Evolutionary conservation across 2,797 vertebrate species (phyloP), one percentile per base, ranked within the genome.

Genomic region (Dicrostonyx torquatus): DNA sequence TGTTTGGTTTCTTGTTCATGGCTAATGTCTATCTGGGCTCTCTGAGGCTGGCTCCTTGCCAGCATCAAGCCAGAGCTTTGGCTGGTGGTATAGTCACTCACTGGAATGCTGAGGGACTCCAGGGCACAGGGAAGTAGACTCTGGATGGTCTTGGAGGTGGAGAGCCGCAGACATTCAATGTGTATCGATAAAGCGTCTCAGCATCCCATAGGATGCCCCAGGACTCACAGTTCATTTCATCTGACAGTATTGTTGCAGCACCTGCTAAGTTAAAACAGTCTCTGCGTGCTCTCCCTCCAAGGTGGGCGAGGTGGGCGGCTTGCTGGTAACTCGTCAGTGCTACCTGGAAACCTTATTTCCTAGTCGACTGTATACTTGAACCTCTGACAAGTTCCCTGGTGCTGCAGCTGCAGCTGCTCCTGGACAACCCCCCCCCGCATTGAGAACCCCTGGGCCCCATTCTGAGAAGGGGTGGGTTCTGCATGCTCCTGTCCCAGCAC

Each of bases 201-300:
- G 40, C 34, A 26, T 11, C 75, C 55, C 8, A 1, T 7, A 5
- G 53, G 73, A 29, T 50, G 78, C 55, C 62, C 2, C 6, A 5
- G 78, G 14, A 14, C 86, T 94, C 18, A 6, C 31, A 26, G 10
- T 26, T 55, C 43, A 48, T 0, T 64, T 58, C 45, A 12, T 48
- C 64, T 60, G 20, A 22, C 13, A 15, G 3, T 73, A 5, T 80
- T 26, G 11, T 58, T 9, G 6, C 26, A 45, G 48, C 2, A 15
- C 37, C 62, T 75, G 58, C 15, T 92, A 60, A 31, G 10, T 10
- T 62, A 45, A 24, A 64, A 68, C 40, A 64, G 5, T 24, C 12
- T 20, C 62, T 55, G n/a, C 0, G 10, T 18, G 14, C 80, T 50
- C 62, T 68, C 1, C 29, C 1, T 3, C 31, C 0, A 4, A 50